Conservation (phyloP, 2,113 vertebrate genomes). For the Spea multiplicata region DNA sequence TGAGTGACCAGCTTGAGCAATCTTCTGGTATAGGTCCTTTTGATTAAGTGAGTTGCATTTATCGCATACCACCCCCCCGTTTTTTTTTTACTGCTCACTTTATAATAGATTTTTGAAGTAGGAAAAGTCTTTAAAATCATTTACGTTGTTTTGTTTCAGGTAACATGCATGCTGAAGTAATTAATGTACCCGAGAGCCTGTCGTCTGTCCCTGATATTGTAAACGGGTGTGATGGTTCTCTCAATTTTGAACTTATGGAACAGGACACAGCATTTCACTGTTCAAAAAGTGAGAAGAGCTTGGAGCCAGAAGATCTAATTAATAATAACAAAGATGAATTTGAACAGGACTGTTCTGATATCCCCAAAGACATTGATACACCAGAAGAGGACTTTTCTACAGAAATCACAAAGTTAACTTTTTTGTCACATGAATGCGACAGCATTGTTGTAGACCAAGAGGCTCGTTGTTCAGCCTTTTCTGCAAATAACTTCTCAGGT, state of each 20-base stretch:
- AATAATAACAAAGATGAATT: conserved; percentile 19
- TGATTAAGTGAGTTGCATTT: too few relatives aligned
- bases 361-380: neutral
- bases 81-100: neutral
- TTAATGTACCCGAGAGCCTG: neutral
- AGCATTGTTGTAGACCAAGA: neutral
- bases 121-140: too few relatives aligned
- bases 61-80: too few relatives aligned
- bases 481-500: neutral
- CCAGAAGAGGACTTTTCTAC: neutral
- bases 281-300: conserved; percentile 15
- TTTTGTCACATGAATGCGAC: neutral
- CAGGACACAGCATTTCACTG: neutral
- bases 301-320: conserved; percentile 15
- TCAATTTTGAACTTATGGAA: neutral
- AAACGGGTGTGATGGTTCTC: conserved; percentile 1
- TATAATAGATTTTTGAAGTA: too few relatives aligned
- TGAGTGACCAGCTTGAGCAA: too few relatives aligned
- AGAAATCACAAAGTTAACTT: neutral
- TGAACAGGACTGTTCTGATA: neutral
- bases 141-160: conserved; percentile 10
- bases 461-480: too few relatives aligned
- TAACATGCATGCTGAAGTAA: neutral
- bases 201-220: neutral
- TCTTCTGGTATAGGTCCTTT: too few relatives aligned